Evolutionary conservation across 1,140 invertebrate species (phyloP), one percentile per base, ranked within the genome.

Genomic region (Plodia interpunctella): DNA sequence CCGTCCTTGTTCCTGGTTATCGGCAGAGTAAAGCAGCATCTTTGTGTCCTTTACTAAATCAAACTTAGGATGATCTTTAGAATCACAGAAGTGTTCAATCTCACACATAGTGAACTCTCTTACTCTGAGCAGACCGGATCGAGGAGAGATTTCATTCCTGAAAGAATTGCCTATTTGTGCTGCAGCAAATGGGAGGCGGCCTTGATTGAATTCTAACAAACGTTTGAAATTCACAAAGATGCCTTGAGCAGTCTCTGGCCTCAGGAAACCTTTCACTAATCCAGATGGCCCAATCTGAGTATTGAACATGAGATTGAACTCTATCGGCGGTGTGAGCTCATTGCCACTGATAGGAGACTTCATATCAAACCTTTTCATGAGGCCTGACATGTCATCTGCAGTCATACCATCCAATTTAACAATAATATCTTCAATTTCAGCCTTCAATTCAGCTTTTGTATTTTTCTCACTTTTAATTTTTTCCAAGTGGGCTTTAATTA

Each of bases 91-190:
- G 91, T 99, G 98, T 86, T 99, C 99, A 70, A 99, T 99, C 91
- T 99, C 99, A 52, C 98, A 98, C 98, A 99, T 99, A 0, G 98
- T 99, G 78, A 99, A 99, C 84, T 99, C 99, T 77, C 96, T 92
- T 0, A 99, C 98, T 78, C 98, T 92, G 15, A 99, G 95, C 9
- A 99, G 91, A 0, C 98, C 98, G 75, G 98, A 98, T 55, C 98
- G 91, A 13, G 99, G 99, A 0, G 98, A 99, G 65, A 99, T 99
- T 92, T 99, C 99, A 92, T 99, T 99, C 68, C 99, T 93, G 82
- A 99, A 99, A 0, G 98, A 95, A 78, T 98, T 98, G 20, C 98
- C 98, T 91, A 99, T 98, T 91, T 99, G 98, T 9, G 99, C 98
- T 60, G 97, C 98, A 64, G 98, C 98, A 91, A 99, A 99, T 50